A percentile compares a stretch with the other conserved stretches of the same genome.
phyloP scores from a whole-genome alignment of 2,888 invertebrate genomes.

The Ectemnius cavifrons region DNA sequence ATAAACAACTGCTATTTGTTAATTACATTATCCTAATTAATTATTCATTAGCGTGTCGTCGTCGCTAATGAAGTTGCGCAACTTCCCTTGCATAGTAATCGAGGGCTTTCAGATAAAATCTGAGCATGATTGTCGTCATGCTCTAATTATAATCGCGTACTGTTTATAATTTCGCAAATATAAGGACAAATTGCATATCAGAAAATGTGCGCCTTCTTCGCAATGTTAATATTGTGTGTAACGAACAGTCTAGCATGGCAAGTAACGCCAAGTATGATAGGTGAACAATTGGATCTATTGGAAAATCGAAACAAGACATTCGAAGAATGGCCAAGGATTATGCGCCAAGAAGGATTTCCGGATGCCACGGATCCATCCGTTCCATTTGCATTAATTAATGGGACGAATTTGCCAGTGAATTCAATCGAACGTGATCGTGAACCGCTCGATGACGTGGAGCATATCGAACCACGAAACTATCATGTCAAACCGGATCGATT shows the following conservation, averaged over 20 bases:
- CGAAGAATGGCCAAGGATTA: slow-evolving; percentile 31
- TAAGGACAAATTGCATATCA: not conserved
- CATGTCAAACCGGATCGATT: slow-evolving; percentile 52
- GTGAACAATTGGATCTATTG: slow-evolving; percentile 54
- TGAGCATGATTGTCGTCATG: too few species aligned
- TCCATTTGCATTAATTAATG: slow-evolving; percentile 23
- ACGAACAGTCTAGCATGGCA: slow-evolving; percentile 36
- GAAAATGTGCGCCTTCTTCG: not conserved
- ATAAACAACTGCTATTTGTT: too few species aligned
- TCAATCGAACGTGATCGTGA: slow-evolving; percentile 59
- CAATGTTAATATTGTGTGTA: slow-evolving; percentile 14
- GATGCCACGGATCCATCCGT: slow-evolving; percentile 23
- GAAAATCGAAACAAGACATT: slow-evolving; percentile 32
- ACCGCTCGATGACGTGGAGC: slow-evolving; percentile 68
- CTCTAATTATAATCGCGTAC: too few species aligned
- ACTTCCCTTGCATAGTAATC: too few species aligned
- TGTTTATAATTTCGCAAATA: not conserved
- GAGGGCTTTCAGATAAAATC: too few species aligned
- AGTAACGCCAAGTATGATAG: slow-evolving; percentile 44
- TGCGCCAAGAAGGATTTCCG: slow-evolving; percentile 21
- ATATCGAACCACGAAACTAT: slow-evolving; percentile 67
- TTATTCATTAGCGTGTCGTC: too few species aligned
- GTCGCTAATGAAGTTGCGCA: too few species aligned
- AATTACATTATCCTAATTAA: too few species aligned
- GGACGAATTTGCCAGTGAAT: slow-evolving; percentile 37